These are phyloP conservation scores for Aphelocoma californica DNA, from an alignment of 2,797 vertebrate species.

Conservation along the genomic window DNA sequence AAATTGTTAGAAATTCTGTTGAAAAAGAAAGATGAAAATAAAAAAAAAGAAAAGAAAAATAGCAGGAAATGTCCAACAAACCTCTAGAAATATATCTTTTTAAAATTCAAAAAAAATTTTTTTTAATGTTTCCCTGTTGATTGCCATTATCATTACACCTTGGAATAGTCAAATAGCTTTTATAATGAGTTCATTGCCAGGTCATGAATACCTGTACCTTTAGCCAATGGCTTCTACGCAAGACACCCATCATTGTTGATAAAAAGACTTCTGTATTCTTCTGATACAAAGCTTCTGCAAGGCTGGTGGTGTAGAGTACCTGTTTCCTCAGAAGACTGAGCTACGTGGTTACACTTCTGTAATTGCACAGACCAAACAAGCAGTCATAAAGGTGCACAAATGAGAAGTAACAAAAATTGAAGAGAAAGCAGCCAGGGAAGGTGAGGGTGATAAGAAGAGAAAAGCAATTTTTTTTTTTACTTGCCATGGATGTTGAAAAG, in stretches of 20 bases:
- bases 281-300: neutral
- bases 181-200: neutral
- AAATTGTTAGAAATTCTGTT: neutral
- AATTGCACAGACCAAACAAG: neutral
- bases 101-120: rapidly evolving
- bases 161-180: neutral
- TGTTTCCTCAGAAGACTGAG: neutral
- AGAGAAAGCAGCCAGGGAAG: neutral
- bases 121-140: neutral
- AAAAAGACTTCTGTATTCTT: neutral
- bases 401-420: neutral
- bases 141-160: neutral
- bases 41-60: neutral
- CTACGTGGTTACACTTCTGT: neutral
- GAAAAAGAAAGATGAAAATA: neutral
- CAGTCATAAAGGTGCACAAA: neutral
- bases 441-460: neutral
- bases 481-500: neutral
- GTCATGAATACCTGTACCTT: neutral
- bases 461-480: neutral
- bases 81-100: neutral
- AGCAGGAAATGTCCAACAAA: neutral
- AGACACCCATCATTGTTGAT: neutral
- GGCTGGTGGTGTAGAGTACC: neutral
- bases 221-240: neutral